These are phyloP conservation scores for Clusia tigrina DNA, from an alignment of 2,888 invertebrate genomes.

Conservation along the genomic window DNA sequence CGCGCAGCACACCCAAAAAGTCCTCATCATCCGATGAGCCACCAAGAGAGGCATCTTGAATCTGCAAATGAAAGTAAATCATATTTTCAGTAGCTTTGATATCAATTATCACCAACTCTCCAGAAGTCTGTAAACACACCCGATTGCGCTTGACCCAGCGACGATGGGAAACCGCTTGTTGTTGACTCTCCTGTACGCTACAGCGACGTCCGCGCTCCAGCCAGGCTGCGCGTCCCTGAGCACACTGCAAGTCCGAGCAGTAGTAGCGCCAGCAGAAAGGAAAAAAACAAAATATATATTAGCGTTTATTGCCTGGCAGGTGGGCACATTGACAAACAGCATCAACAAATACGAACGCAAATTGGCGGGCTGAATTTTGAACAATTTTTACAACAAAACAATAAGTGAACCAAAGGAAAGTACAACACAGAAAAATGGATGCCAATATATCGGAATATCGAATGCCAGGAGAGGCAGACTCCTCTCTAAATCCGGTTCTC, in stretches of 20 bases:
- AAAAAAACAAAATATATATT: conserved; percentile 8
- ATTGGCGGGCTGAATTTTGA: not conserved
- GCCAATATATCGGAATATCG: too few species aligned
- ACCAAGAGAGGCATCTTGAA: conserved; percentile 84
- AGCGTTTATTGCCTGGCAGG: not conserved
- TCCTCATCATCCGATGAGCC: conserved; percentile 80
- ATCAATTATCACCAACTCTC: not conserved
- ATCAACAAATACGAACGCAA: conserved; percentile 3
- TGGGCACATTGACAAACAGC: not conserved
- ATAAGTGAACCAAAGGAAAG: too few species aligned
- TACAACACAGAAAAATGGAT: not conserved
- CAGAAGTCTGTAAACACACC: conserved; percentile 66
- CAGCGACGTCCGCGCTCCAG: conserved; percentile 73
- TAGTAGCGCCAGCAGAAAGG: not conserved
- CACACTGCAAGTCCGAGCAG: conserved; percentile 69
- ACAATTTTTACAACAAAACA: conserved; percentile 7
- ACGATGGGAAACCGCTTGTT: conserved; percentile 71
- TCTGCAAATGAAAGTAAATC: conserved; percentile 65
- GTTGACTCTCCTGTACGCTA: conserved; percentile 78
- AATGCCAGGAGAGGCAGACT: too few species aligned
- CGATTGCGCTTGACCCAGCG: conserved; percentile 89
- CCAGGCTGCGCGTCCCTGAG: conserved; percentile 85
- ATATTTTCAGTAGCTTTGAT: too few species aligned
- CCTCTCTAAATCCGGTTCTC: too few species aligned
- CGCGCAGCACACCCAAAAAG: conserved; percentile 71